A percentile compares a stretch with the other conserved stretches of the same genome.
phyloP scores from a whole-genome alignment of 2,888 invertebrate genomes.

The Erebia aethiops region DNA sequence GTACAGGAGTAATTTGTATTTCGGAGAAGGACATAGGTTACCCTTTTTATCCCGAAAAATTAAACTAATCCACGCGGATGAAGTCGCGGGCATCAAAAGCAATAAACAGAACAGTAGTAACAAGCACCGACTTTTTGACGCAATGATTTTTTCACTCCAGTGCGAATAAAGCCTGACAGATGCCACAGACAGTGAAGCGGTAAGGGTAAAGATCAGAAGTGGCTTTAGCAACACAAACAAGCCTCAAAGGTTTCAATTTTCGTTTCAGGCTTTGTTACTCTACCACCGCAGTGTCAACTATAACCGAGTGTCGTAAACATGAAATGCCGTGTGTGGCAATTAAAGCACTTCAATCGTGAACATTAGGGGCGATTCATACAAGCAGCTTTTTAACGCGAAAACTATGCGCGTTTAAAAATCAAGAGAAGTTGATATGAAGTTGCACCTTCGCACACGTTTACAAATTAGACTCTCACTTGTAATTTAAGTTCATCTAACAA shows the following conservation, averaged over 20 bases:
- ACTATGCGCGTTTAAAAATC: neutral
- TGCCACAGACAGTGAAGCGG: neutral
- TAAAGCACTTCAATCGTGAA: conserved; percentile 27
- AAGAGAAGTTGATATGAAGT: neutral
- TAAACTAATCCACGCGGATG: too few species aligned
- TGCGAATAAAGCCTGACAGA: neutral
- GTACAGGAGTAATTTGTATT: too few species aligned
- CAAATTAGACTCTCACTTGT: too few species aligned
- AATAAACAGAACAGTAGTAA: too few species aligned
- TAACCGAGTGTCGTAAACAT: conserved; percentile 21
- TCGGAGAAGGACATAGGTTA: too few species aligned
- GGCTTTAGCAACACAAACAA: conserved; percentile 13
- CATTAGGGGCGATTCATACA: neutral
- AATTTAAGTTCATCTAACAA: too few species aligned
- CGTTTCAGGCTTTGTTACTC: conserved; percentile 15
- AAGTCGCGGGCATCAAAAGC: too few species aligned
- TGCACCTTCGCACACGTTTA: neutral
- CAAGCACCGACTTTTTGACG: too few species aligned
- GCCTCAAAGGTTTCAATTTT: conserved; percentile 19
- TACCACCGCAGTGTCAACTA: conserved; percentile 2
- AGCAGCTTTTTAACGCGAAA: neutral
- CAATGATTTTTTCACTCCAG: neutral
- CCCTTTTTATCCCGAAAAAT: too few species aligned
- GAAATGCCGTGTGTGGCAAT: conserved; percentile 26
- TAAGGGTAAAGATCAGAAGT: neutral